Evolutionary conservation across 2,888 invertebrate species (phyloP).

Genomic region (Limulus polyphemus): DNA sequence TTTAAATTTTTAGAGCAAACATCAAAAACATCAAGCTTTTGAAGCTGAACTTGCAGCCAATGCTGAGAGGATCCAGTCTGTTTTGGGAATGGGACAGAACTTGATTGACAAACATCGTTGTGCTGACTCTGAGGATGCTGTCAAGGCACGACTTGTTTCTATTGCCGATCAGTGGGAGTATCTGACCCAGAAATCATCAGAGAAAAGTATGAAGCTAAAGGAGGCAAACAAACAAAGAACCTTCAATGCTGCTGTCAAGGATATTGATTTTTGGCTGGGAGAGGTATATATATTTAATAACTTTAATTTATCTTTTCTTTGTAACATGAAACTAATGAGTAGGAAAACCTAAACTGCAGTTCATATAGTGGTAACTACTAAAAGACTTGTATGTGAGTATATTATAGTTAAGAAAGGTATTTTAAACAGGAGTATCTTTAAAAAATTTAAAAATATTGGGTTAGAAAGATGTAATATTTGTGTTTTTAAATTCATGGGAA

Average conservation of each 20-base stretch:
- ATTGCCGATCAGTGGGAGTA: conserved; percentile 98
- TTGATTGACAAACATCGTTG: conserved; percentile 91
- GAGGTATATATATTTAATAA: conserved; percentile 51
- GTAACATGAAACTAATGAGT: too few species aligned
- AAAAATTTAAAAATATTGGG: too few species aligned
- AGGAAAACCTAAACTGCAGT: too few species aligned
- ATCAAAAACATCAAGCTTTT: conserved; percentile 99
- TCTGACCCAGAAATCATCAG: conserved; percentile 92
- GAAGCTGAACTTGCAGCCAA: conserved; percentile 98
- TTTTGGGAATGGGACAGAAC: conserved; percentile 87
- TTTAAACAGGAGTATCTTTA: too few species aligned
- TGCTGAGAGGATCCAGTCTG: conserved; percentile 91
- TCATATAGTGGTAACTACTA: too few species aligned
- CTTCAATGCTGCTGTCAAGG: conserved; percentile 98
- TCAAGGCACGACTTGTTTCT: conserved; percentile 70
- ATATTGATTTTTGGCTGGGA: conserved; percentile 99
- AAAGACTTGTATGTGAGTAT: too few species aligned
- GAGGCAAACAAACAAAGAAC: conserved; percentile 98
- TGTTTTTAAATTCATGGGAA: too few species aligned
- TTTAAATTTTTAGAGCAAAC: conserved; percentile 52
- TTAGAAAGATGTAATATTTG: too few species aligned
- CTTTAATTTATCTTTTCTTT: neutral
- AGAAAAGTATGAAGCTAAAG: conserved; percentile 94
- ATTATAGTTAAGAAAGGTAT: too few species aligned
- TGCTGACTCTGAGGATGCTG: conserved; percentile 95